These are phyloP conservation scores for Pocota personata DNA, from an alignment of 2,888 invertebrate species.

Conservation along the genomic window DNA sequence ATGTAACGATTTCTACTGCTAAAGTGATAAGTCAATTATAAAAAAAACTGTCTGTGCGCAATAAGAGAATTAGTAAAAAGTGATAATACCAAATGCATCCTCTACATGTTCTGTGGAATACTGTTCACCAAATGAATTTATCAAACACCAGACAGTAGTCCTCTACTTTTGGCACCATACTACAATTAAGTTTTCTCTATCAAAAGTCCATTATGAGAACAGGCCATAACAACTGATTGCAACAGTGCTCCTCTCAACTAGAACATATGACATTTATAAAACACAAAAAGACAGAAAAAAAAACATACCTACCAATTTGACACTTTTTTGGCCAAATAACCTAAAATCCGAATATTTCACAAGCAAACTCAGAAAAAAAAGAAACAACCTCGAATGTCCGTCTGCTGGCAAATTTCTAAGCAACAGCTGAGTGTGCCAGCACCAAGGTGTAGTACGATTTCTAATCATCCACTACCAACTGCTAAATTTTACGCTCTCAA, in stretches of 20 bases:
- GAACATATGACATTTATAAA: conserved; percentile 33
- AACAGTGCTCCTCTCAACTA: conserved; percentile 1
- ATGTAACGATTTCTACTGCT: no score
- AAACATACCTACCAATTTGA: conserved; percentile 47
- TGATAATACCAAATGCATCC: not conserved
- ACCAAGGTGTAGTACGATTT: conserved; percentile 22
- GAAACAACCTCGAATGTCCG: conserved; percentile 41
- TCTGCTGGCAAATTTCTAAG: conserved; percentile 45
- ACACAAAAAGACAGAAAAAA: not conserved
- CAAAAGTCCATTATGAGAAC: not conserved
- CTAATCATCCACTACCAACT: conserved; percentile 42
- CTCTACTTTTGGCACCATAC: conserved; percentile 11
- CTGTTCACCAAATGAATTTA: not conserved
- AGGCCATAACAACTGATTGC: not conserved
- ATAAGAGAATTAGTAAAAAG: no score
- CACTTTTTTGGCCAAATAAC: conserved; percentile 59
- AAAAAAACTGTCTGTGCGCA: no score
- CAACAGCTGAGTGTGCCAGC: conserved; percentile 62
- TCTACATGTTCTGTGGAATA: not conserved
- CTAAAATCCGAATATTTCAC: conserved; percentile 43
- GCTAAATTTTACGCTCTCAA: conserved; percentile 41
- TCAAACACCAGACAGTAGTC: conserved; percentile 13
- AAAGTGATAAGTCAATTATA: no score
- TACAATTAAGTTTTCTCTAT: not conserved
- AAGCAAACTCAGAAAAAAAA: conserved; percentile 19